Base-by-base conservation (phyloP, 30 jellyfish, hydroid and myxozoan genomes). In the Nemopilema nomurai region DNA sequence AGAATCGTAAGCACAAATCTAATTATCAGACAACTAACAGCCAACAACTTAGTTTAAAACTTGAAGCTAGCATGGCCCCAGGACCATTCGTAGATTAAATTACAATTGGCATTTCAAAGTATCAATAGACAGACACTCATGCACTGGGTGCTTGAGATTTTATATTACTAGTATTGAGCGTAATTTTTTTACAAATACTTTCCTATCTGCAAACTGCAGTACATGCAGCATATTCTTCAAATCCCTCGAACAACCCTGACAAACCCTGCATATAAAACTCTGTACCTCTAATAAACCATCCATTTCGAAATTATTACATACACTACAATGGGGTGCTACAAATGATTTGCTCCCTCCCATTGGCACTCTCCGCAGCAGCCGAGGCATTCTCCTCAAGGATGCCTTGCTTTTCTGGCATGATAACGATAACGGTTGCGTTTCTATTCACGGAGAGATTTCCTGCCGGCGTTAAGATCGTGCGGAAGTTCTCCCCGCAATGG, bases 391-490 rank as follows among this genome's bases (percentile, higher is more conserved):
- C 77, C 72, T 23, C 70, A 20, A 18, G 71, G 4, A 1, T 29
- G 7, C 51, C 90, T 49, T 72, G 71, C 49, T 49, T 67, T 31
- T 80, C 90, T 18, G 90, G 90, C 82, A 80, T 66, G 8, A 80
- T 80, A n/a, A 80, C 90, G 26, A 80, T 64, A 19, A 80, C 90
- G 67, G 90, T 80, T 16, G 90, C 90, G 23, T 67, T 80, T 67
- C 62, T 67, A 49, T 52, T 80, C 18, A 80, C 90, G 26, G 81
- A 51, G 16, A 80, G 70, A 67, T 80, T 80, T 24, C 90, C 90
- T 18, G 90, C 82, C 20, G 90, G 90, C 24, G 90, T 80, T 21
- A 66, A 63, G 7, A 80, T 67, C 28, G 90, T 80, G 28, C 90
- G 82, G 29, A 33, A 69, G 27, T 69, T 52, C 9, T 80, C 90